These are phyloP conservation scores for Chloroceryle amazona DNA, from an alignment of 2,797 vertebrate genomes.

Conservation along the genomic window DNA sequence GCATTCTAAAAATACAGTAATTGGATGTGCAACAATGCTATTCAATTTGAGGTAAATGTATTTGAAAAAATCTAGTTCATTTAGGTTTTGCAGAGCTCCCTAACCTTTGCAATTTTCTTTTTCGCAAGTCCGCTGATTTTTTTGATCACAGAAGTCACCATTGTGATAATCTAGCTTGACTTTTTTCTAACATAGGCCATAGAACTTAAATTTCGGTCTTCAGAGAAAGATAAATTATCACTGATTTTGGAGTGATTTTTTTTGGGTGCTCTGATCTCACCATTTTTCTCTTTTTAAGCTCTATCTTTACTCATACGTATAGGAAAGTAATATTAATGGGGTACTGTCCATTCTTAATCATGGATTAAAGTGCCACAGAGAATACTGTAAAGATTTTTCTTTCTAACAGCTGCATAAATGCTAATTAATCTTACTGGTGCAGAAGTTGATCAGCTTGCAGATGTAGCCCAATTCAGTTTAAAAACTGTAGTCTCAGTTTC, in stretches of 20 bases:
- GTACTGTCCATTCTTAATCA: not conserved
- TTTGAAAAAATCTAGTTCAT: not conserved
- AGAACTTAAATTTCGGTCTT: slow-evolving; percentile 12
- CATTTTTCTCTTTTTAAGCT: not conserved
- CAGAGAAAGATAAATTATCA: not conserved
- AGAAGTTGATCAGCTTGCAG: not conserved
- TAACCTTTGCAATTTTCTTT: not conserved
- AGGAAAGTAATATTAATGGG: not conserved
- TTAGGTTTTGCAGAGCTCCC: slow-evolving; percentile 21
- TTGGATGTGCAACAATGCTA: not conserved
- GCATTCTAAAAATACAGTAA: not conserved
- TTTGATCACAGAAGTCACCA: slow-evolving; percentile 61
- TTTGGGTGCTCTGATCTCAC: not conserved
- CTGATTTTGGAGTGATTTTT: not conserved
- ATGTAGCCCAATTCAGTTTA: not conserved
- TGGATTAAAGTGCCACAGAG: not conserved
- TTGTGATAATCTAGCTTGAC: slow-evolving; percentile 72
- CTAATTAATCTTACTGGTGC: not conserved
- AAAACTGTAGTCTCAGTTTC: not conserved
- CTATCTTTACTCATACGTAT: not conserved
- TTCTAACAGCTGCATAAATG: not conserved
- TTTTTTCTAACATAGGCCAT: slow-evolving; percentile 57
- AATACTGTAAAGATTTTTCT: not conserved
- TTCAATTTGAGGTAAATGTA: not conserved
- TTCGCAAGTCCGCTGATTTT: not conserved